Evolutionary conservation across 1,140 invertebrate species (phyloP).

Genomic region (Pectinophora gossypiella): DNA sequence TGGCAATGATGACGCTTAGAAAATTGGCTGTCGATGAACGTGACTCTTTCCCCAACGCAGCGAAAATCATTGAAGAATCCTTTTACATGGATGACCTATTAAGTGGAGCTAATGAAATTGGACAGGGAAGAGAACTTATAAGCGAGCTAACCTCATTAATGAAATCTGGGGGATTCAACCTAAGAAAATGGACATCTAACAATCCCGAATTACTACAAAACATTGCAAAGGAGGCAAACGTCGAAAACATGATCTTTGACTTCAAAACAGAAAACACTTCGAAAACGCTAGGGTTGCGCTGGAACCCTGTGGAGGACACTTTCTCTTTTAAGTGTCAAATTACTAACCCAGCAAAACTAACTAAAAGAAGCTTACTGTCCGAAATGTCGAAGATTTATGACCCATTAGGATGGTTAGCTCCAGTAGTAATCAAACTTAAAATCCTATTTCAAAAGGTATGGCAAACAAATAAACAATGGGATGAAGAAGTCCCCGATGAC

Average conservation of each 20-base stretch:
- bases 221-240: neutral
- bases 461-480: constrained; percentile 41
- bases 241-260: neutral
- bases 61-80: neutral
- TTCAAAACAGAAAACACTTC: neutral
- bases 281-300: neutral
- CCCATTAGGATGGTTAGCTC: constrained; percentile 46
- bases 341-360: neutral
- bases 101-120: neutral
- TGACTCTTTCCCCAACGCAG: constrained; percentile 17
- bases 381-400: constrained; percentile 36
- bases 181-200: constrained; percentile 3
- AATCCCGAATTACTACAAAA: neutral
- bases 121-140: neutral
- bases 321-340: neutral
- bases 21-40: constrained; percentile 28
- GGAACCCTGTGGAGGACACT: neutral
- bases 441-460: constrained; percentile 62
- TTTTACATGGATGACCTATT: constrained; percentile 5
- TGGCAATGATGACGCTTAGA: constrained; percentile 34
- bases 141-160: neutral
- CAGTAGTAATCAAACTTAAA: constrained; percentile 49
- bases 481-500: constrained; percentile 25
- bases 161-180: neutral
- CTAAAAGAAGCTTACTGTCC: constrained; percentile 20